These are phyloP conservation scores for Sebastes melanostomus DNA, from an alignment of 2,797 vertebrate species.

Conservation along the genomic window DNA sequence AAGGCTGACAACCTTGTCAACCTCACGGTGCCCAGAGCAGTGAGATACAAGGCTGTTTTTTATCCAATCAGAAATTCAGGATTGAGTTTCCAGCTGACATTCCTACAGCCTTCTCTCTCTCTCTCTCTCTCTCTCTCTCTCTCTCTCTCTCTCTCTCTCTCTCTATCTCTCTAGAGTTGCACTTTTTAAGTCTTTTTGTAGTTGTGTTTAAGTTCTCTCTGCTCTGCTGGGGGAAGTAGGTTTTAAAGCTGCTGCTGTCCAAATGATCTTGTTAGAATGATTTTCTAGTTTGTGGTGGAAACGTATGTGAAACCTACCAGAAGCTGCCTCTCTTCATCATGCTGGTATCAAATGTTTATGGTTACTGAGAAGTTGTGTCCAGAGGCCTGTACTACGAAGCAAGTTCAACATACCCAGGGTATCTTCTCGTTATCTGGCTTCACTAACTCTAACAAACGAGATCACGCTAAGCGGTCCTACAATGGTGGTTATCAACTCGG, in stretches of 20 bases:
- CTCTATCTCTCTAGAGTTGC: constrained; percentile 3
- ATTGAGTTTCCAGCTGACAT: constrained; percentile 24
- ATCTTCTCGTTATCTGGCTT: too few relatives aligned
- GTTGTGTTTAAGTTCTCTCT: not conserved
- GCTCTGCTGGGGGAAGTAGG: not conserved
- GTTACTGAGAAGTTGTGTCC: constrained; percentile 15
- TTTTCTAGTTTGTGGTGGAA: not conserved
- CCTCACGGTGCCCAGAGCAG: not conserved
- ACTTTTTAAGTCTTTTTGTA: constrained; percentile 21
- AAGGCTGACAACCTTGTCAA: not conserved
- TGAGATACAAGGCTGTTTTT: not conserved
- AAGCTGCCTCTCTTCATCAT: not conserved
- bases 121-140: not conserved
- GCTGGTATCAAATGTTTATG: constrained; percentile 4
- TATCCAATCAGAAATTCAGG: not conserved
- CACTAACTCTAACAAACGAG: too few relatives aligned
- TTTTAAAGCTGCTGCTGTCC: constrained; percentile 7
- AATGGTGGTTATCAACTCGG: too few relatives aligned
- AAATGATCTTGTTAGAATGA: not conserved
- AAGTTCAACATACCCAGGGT: too few relatives aligned
- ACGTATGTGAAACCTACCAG: not conserved
- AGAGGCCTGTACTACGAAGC: too few relatives aligned
- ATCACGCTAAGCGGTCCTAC: accelerated
- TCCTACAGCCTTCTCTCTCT: constrained; percentile 19
- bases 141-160: not conserved